Evolutionary conservation across 2,797 vertebrate species (phyloP), one percentile per base, ranked within the genome.

Genomic region (Pachyuromys duprasi): DNA sequence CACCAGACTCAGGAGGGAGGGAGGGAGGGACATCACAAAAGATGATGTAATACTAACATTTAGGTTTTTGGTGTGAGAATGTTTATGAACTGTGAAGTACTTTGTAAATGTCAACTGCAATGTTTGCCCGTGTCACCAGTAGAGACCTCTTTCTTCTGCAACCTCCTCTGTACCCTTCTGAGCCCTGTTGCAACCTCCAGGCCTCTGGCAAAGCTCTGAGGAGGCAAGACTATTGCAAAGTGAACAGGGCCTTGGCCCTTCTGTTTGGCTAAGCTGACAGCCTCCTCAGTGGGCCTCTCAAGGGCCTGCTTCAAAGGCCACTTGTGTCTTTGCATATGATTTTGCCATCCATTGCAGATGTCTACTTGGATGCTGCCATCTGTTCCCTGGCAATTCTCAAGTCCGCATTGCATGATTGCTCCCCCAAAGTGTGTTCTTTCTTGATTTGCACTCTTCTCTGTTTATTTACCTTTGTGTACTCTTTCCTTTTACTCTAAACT

Each of bases 241-340:
- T 2, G 0, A 33, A 81, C 26, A 93, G n/a, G 39, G 39, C 33
- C 81, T 86, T 82, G 75, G 75, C 36, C 60, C 75, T 96, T 95
- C 55, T 92, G 33, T 95, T 90, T 83, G 69, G 36, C 36, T 60
- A 89, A 63, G 93, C 88, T 89, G 78, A 33, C 63, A 86, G 57
- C 5, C 0, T 93, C 94, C 91, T 91, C 63, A 53, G 6, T 0
- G 28, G 45, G 67, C 49, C 84, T 97, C 92, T 94, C 88, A 60
- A 95, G 86, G 88, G 95, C 74, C 76, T 86, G 92, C 89, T 96
- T 94, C 86, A 96, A 93, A 96, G 95, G 92, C 93, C 90, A 95
- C 95, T 89, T 96, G 90, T 82, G 92, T 92, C 93, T 93, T 94
- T 95, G 96, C 95, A 94, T 97, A 93, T 67, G 53, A 97, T 96